These are phyloP conservation scores for Pollenia angustigena DNA, from an alignment of 2,888 invertebrate species.

Conservation along the genomic window DNA sequence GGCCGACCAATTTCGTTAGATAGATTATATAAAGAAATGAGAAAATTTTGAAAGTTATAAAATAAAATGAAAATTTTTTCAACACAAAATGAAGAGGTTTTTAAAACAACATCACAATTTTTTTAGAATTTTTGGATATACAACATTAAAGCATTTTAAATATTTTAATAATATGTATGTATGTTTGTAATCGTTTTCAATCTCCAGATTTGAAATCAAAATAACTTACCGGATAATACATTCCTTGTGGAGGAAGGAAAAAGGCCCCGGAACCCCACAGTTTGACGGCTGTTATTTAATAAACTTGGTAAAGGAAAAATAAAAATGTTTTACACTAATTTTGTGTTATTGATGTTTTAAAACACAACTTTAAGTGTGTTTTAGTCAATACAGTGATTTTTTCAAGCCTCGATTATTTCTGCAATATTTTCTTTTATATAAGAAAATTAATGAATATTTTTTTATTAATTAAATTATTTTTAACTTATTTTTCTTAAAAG, in stretches of 20 bases:
- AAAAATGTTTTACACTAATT: conserved; percentile 53
- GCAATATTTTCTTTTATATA: conserved; percentile 17
- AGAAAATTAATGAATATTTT: background rate
- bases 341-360: conserved; percentile 31
- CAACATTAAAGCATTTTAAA: too few species aligned
- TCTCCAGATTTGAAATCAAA: too few species aligned
- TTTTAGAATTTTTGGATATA: background rate
- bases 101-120: background rate
- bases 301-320: conserved; percentile 76
- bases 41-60: background rate
- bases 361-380: conserved; percentile 55
- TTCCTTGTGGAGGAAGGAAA: conserved; percentile 98
- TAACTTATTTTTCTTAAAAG: conserved; percentile 27
- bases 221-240: conserved; percentile 96
- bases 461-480: background rate
- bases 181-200: too few species aligned
- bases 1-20: background rate
- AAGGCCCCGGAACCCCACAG: conserved; percentile 98
- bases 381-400: conserved; percentile 19
- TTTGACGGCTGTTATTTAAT: conserved; percentile 90
- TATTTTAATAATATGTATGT: too few species aligned
- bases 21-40: conserved; percentile 1
- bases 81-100: background rate
- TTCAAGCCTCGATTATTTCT: conserved; percentile 18
- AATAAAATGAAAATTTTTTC: background rate